Conservation (phyloP, 2,888 invertebrate genomes). For the Aphodius sticticus region DNA sequence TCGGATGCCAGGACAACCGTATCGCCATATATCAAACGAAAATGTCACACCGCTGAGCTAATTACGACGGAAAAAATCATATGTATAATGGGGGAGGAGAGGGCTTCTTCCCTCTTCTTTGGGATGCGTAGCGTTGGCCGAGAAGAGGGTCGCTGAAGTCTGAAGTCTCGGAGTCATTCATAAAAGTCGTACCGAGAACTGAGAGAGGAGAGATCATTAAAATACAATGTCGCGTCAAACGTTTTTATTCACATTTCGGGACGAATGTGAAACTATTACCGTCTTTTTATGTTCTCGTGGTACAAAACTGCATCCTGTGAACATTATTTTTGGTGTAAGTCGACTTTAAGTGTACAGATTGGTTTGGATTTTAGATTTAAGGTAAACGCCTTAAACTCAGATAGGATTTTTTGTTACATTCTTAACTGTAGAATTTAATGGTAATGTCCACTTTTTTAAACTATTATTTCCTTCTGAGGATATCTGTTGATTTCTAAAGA, state of each 20-base stretch:
- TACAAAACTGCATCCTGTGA: constrained; percentile 18
- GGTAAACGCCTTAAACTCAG: too few relatives aligned
- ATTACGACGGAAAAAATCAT: constrained; percentile 35
- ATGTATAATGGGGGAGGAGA: constrained; percentile 29
- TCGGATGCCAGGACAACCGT: constrained; percentile 38
- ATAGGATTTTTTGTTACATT: too few relatives aligned
- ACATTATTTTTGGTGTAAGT: not conserved
- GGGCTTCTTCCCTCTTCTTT: constrained; percentile 9
- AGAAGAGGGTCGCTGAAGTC: not conserved
- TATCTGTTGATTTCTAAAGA: too few relatives aligned
- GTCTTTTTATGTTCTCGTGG: constrained; percentile 12
- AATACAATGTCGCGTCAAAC: constrained; percentile 9
- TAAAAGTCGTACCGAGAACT: constrained; percentile 32
- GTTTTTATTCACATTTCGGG: not conserved
- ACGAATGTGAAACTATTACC: constrained; percentile 4
- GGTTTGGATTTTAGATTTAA: not conserved
- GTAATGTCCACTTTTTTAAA: too few relatives aligned
- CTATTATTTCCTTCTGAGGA: too few relatives aligned
- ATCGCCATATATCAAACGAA: constrained; percentile 37
- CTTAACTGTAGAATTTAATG: too few relatives aligned
- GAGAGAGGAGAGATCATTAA: constrained; percentile 12
- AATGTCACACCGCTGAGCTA: constrained; percentile 36
- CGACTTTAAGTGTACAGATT: not conserved
- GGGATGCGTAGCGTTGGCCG: not conserved
- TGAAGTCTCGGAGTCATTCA: constrained; percentile 24